Evolutionary conservation across 2,797 vertebrate species (phyloP), one percentile per base, ranked within the genome.

Genomic region (Pantherophis alleghaniensis): DNA sequence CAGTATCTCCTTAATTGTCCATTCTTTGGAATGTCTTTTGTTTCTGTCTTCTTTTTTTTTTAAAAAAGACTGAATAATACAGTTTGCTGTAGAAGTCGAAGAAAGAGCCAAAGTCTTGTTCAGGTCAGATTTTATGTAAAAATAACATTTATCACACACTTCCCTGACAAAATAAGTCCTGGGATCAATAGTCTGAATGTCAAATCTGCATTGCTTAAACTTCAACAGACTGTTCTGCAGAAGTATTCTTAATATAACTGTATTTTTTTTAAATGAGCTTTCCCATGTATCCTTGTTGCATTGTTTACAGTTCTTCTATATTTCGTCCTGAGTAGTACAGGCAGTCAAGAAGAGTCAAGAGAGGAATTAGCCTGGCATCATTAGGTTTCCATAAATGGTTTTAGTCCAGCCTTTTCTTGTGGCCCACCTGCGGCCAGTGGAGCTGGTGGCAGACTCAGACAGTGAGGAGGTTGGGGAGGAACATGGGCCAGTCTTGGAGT

Each of bases 161-260:
- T 96, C 87, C 55, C 93, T 96, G 95, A 96, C 93, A 96, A 96
- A 96, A 96, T 10, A 92, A 53, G 51, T 5, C 7, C 28, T 95
- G 96, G 95, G 94, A 96, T 96, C 95, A 95, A 95, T 96, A 94
- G 91, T 92, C 66, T 92, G 93, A 96, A 96, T 90, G 93, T 94
- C 94, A 96, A 53, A 94, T 95, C 83, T 93, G 92, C 94, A 96
- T 93, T 91, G 83, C 28, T 91, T 93, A 95, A 95, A 86, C 89
- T 95, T 95, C 92, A 69, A 53, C 47, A 94, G 89, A 86, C 57
- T 96, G 79, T 90, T 92, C 90, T 94, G n/a, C n/a, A 92, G 0
- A 0, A 7, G 22, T 93, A 14, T 88, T 66, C 69, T 91, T 92
- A 95, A 93, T 66, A 91, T 90, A 94, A 95, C 94, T 94, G 63